Conservation (phyloP, 2,797 vertebrate genomes). For the Macropus fuliginosus region DNA sequence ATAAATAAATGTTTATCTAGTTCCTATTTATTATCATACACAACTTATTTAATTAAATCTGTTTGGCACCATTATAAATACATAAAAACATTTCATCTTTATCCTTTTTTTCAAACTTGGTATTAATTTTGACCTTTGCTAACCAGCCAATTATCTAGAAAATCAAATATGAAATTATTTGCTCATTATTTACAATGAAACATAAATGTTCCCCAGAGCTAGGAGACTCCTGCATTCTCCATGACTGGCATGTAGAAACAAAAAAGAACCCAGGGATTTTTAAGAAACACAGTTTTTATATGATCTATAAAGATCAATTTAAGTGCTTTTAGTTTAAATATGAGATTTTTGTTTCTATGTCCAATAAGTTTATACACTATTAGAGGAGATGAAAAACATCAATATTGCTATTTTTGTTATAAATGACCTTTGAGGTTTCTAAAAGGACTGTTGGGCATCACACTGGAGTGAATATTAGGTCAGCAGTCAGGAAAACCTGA, state of each 20-base stretch:
- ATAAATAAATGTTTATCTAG: neutral
- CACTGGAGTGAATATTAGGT: neutral
- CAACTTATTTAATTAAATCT: neutral
- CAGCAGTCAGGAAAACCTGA: neutral
- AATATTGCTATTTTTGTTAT: neutral
- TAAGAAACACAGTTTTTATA: neutral
- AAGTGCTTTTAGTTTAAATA: neutral
- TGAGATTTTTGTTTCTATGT: neutral
- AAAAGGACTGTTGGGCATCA: neutral
- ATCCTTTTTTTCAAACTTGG: neutral
- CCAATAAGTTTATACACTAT: neutral
- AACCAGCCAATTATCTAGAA: no score
- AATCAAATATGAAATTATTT: no score
- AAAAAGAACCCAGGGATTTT: no score
- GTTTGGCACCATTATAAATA: neutral
- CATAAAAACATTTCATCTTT: neutral
- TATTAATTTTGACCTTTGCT: no score
- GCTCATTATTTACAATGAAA: no score
- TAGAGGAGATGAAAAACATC: neutral
- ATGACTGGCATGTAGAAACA: no score
- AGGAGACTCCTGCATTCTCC: no score
- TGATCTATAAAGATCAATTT: neutral
- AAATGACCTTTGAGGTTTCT: neutral
- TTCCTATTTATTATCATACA: neutral
- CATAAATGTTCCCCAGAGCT: no score